Percentiles rank a stretch among this genome's conserved stretches.
phyloP scores from a whole-genome alignment of 2,113 vertebrate genomes.

The Epinephelus cyanopodus region DNA sequence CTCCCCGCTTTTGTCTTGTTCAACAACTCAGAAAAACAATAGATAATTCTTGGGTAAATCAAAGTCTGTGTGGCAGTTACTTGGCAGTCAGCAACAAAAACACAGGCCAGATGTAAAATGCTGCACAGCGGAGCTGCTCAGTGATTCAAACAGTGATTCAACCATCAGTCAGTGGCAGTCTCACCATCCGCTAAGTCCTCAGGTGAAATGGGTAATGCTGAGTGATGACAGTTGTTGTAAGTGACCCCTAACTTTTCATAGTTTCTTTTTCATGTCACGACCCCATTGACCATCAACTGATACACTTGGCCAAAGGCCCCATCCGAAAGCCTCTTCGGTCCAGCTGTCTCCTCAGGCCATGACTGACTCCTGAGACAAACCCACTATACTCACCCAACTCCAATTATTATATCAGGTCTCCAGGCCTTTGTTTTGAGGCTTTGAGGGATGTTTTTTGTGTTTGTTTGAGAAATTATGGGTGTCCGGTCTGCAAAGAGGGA shows the following conservation, averaged over 20 bases:
- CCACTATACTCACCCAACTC: constrained; percentile 55
- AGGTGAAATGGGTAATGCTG: constrained; percentile 51
- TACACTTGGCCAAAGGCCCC: constrained; percentile 62
- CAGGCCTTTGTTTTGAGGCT: constrained; percentile 75
- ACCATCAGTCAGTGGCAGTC: constrained; percentile 39
- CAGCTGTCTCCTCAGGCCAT: constrained; percentile 78
- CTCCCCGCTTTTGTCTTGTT: constrained; percentile 39
- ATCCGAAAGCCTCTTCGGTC: constrained; percentile 49
- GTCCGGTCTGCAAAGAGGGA: constrained; percentile 75
- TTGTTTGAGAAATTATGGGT: constrained; percentile 82
- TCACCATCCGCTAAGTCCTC: constrained; percentile 43
- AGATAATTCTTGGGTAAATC: constrained; percentile 32
- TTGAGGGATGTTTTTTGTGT: constrained; percentile 78
- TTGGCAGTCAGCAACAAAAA: constrained; percentile 35
- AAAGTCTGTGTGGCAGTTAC: constrained; percentile 32
- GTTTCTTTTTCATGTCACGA: constrained; percentile 68
- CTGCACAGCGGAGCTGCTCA: constrained; percentile 31
- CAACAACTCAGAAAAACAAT: constrained; percentile 17
- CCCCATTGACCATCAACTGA: constrained; percentile 72
- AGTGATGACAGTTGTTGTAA: constrained; percentile 76
- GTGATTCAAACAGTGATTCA: constrained; percentile 59
- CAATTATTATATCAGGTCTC: constrained; percentile 85
- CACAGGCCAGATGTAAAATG: constrained; percentile 54
- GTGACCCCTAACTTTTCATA: constrained; percentile 69
- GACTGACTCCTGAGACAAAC: constrained; percentile 72